Evolutionary conservation across 1,140 invertebrate genomes (phyloP).

Genomic region (Cotesia vestalis): DNA sequence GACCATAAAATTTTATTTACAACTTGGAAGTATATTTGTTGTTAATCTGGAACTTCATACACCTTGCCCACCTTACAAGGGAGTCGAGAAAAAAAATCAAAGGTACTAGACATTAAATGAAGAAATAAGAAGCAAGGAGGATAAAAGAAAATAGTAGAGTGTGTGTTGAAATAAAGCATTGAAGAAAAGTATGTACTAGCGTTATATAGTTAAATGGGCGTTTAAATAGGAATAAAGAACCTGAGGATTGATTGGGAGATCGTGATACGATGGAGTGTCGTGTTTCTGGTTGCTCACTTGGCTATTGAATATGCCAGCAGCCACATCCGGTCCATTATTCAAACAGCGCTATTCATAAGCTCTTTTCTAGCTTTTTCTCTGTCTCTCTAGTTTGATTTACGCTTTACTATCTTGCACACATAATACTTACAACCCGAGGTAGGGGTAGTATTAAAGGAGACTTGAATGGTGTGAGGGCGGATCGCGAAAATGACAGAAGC

Average conservation of each 20-base stretch:
- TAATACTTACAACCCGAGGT: no score
- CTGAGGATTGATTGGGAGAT: slow-evolving; percentile 44
- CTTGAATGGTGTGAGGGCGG: slow-evolving; percentile 25
- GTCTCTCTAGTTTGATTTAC: slow-evolving; percentile 21
- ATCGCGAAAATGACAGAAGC: slow-evolving; percentile 11
- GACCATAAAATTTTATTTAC: no score
- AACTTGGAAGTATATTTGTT: not conserved
- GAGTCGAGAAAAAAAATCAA: not conserved
- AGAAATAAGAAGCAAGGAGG: not conserved
- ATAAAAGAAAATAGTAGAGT: not conserved
- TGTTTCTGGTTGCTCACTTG: slow-evolving; percentile 58
- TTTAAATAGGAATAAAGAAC: slow-evolving; percentile 44
- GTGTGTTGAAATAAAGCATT: not conserved
- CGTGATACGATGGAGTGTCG: slow-evolving; percentile 48
- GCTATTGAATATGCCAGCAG: slow-evolving; percentile 45
- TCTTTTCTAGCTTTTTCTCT: slow-evolving; percentile 31
- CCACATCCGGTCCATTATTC: slow-evolving; percentile 56
- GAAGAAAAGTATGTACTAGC: slow-evolving; percentile 24
- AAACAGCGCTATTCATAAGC: slow-evolving; percentile 39
- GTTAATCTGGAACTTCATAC: slow-evolving; percentile 20
- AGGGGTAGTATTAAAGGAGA: no score
- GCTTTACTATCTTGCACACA: no score
- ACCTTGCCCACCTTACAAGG: slow-evolving; percentile 13
- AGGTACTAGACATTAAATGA: not conserved
- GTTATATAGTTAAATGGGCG: slow-evolving; percentile 35